Percentiles rank a stretch among this genome's conserved stretches.
These are phyloP conservation scores for Biston betularia DNA, from an alignment of 2,888 invertebrate genomes.

Conservation along the genomic window DNA sequence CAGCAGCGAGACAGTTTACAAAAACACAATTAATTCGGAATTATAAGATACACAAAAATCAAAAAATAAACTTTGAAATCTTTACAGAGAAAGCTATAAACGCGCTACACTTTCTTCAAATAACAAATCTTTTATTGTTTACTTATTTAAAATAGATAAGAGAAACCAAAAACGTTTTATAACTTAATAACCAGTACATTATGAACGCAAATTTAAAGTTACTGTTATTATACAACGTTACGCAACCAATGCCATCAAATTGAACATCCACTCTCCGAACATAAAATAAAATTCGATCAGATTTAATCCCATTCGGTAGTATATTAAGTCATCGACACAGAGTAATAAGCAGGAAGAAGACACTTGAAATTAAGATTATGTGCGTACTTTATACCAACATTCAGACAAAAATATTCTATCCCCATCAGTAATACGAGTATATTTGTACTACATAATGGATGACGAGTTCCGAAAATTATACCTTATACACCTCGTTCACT, in stretches of 20 bases:
- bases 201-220: conserved; percentile 20
- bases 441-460: too few species aligned
- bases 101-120: conserved; percentile 30
- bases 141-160: conserved; percentile 5
- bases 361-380: too few species aligned
- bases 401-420: too few species aligned
- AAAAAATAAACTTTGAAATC: neutral
- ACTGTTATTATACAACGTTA: conserved; percentile 12
- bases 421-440: too few species aligned
- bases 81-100: conserved; percentile 39
- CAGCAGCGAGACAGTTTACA: too few species aligned
- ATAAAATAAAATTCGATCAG: conserved; percentile 33
- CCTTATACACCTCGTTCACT: too few species aligned
- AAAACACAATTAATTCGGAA: neutral
- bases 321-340: conserved; percentile 42
- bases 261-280: conserved; percentile 18
- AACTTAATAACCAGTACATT: neutral
- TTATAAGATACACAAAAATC: neutral
- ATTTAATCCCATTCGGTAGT: conserved; percentile 42
- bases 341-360: neutral
- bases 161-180: conserved; percentile 6
- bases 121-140: conserved; percentile 6
- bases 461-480: too few species aligned
- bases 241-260: conserved; percentile 21
- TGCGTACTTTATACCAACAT: too few species aligned